Base-by-base conservation (phyloP, 2,888 invertebrate genomes). In the Drepana falcataria region DNA sequence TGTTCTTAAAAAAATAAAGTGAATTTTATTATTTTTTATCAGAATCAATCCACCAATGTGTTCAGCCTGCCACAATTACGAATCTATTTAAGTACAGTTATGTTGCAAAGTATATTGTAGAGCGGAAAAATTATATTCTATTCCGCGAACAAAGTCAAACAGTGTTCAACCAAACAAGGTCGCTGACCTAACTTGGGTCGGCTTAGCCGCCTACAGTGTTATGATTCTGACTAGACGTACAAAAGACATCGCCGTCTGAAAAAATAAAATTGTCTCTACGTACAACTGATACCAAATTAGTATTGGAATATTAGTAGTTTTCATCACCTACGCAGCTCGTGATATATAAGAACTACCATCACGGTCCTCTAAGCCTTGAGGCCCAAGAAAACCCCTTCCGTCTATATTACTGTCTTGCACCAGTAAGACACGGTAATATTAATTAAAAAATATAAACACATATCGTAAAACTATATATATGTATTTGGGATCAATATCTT, bases 401-500 rank as follows among this genome's bases (percentile, higher is more conserved):
- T 37, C 21, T 2, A 49, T 35, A 49, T 35, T 51, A 41, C 6
- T 41, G 40, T 37, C 40, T 33, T 34, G 51, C 51, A 51, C 40
- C 21, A 51, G 34, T 51, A 40, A 51, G 40, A 2, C 51, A 51
- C 41, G n/a, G 51, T 51, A 40, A 51, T 40, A 34, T 51, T 34
- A 51, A 51, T 51, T 51, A 51, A 33, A 40, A 34, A 33, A 34
- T 51, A 33, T 40, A 21, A 40, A 51, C 40, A 51, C 34, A 40
- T 51, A 51, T 21, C 21, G 21, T 49, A 37, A 49, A 2, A 7
- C n/a, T 35, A 0, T 21, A 21, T 37, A 37, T 3, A 6, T 35
- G 21, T 35, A n/a, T 34, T n/a, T 35, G 37, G 37, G 37, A n/a
- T 37, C 21, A 35, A 49, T 21, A 49, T 59, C 57, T 40, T 35